Conservation (phyloP, 2,113 vertebrate genomes). For the Xenotilapia flavipinnis region DNA sequence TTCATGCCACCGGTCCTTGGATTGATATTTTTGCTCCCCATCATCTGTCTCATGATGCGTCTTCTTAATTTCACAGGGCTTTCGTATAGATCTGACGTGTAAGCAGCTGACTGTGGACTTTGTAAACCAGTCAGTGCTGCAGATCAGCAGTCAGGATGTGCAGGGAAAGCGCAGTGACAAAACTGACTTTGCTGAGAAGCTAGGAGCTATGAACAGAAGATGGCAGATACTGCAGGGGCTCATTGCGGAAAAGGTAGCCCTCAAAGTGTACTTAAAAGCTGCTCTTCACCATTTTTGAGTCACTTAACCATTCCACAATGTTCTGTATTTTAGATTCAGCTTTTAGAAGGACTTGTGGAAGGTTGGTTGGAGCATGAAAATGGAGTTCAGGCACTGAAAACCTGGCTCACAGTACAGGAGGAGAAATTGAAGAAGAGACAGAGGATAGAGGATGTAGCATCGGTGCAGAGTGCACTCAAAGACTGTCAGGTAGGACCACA, state of each 20-base stretch:
- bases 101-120: conserved; percentile 96
- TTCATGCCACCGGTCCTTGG: background rate
- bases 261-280: background rate
- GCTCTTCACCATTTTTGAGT: background rate
- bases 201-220: conserved; percentile 91
- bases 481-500: conserved; percentile 83
- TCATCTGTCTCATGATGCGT: background rate
- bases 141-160: conserved; percentile 94
- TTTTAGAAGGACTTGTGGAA: conserved; percentile 83
- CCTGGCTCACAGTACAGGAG: conserved; percentile 86
- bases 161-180: conserved; percentile 95
- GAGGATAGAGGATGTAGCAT: conserved; percentile 85
- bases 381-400: conserved; percentile 80
- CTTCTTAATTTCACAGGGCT: conserved; percentile 75
- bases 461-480: conserved; percentile 86
- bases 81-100: conserved; percentile 91
- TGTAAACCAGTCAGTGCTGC: conserved; percentile 95
- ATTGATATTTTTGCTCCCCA: background rate
- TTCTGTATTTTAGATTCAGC: conserved; percentile 77
- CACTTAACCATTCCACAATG: background rate
- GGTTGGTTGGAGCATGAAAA: conserved; percentile 91
- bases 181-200: conserved; percentile 93
- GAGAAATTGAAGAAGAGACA: conserved; percentile 83
- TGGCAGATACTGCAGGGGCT: conserved; percentile 93
- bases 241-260: conserved; percentile 82